These are phyloP conservation scores for Monodelphis domestica DNA, from an alignment of 2,797 vertebrate genomes.

Conservation along the genomic window DNA sequence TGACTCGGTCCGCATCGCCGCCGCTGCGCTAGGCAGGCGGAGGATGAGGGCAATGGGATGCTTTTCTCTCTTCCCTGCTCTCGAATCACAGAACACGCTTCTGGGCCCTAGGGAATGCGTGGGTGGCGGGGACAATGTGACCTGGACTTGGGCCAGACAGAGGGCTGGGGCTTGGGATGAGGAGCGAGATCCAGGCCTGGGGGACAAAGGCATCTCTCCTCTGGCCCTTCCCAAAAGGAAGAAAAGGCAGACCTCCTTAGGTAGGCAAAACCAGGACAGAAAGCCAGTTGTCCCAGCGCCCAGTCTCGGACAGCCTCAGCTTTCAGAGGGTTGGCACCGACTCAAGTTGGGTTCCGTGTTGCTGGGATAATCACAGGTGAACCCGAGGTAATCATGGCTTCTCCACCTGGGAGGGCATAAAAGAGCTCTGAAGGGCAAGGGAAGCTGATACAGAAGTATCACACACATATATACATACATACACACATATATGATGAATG, in stretches of 20 bases:
- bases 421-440: neutral
- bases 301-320: neutral
- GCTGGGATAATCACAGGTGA: neutral
- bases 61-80: neutral
- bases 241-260: neutral
- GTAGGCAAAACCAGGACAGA: no score
- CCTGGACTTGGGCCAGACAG: neutral
- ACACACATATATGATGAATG: neutral
- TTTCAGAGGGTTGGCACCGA: neutral
- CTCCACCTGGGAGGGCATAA: neutral
- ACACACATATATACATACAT: neutral
- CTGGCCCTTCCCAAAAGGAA: neutral
- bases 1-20: conserved; percentile 3
- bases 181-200: neutral
- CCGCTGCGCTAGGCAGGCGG: neutral
- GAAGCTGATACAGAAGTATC: neutral
- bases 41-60: neutral
- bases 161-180: neutral
- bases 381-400: neutral
- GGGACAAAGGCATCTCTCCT: neutral
- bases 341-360: neutral
- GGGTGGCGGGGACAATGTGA: neutral
- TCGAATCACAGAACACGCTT: neutral
- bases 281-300: neutral
- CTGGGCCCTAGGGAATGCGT: neutral